Conservation (phyloP, 2,113 vertebrate genomes). For the Nibea coibor region DNA sequence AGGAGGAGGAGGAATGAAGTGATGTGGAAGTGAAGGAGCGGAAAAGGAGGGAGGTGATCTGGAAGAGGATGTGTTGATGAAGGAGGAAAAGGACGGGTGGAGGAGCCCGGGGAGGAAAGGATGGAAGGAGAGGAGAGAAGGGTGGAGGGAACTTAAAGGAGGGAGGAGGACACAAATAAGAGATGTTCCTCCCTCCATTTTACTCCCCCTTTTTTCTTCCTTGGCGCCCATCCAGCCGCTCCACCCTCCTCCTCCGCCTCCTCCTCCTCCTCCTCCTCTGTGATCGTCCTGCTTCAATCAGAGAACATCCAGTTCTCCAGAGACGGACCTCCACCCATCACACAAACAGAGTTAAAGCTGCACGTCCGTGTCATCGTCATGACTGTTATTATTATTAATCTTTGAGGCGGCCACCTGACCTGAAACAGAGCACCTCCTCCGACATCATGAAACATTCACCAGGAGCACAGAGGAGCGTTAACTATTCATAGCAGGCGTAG, state of each 20-base stretch:
- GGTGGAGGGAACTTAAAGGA: slow-evolving; percentile 20
- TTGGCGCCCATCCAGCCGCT: background rate
- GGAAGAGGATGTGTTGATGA: background rate
- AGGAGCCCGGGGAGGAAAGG: background rate
- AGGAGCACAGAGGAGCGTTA: background rate
- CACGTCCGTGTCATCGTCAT: no score
- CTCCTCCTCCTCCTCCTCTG: slow-evolving; percentile 5
- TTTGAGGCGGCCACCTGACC: background rate
- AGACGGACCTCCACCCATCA: background rate
- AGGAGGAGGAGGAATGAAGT: background rate
- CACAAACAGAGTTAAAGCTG: slow-evolving; percentile 1
- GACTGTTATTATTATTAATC: no score
- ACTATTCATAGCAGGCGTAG: background rate
- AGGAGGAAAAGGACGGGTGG: background rate
- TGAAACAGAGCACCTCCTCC: background rate
- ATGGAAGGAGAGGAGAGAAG: background rate
- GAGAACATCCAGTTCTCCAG: slow-evolving; percentile 56
- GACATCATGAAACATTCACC: slow-evolving; percentile 2
- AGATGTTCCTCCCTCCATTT: background rate
- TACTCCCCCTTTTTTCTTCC: background rate
- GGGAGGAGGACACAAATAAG: background rate
- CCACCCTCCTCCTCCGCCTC: slow-evolving; percentile 26
- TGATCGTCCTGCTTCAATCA: slow-evolving; percentile 43
- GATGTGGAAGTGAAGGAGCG: no score
- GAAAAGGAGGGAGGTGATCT: background rate